phyloP scores from a whole-genome alignment of 2,888 invertebrate species.

The Harpagoxenus sublaevis region DNA sequence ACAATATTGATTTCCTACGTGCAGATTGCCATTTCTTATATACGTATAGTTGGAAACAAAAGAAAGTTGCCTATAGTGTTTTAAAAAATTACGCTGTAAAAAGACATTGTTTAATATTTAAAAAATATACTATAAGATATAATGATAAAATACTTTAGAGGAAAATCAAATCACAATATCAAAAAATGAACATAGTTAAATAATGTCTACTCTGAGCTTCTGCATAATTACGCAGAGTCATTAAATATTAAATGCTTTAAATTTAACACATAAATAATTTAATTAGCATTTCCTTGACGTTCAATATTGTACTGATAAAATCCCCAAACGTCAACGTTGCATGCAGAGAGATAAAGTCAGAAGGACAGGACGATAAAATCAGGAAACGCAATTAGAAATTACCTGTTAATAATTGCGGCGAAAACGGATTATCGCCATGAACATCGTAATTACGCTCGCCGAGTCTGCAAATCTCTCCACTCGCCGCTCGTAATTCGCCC shows the following conservation, averaged over 20 bases:
- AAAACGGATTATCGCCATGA: slow-evolving; percentile 48
- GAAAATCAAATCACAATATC: not conserved
- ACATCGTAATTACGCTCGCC: slow-evolving; percentile 45
- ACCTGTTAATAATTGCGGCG: slow-evolving; percentile 45
- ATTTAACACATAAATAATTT: not conserved
- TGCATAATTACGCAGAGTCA: not conserved
- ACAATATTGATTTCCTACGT: slow-evolving; percentile 36
- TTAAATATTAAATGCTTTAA: slow-evolving; percentile 1
- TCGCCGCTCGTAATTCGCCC: slow-evolving; percentile 36
- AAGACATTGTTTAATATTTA: not conserved
- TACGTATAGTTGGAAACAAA: not conserved
- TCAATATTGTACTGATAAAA: not conserved
- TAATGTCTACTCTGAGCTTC: not conserved
- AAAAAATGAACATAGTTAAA: not conserved
- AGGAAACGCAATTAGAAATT: slow-evolving; percentile 47
- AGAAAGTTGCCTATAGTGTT: not conserved
- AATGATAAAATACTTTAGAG: not conserved
- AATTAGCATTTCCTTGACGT: slow-evolving; percentile 24
- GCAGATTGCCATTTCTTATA: slow-evolving; percentile 17
- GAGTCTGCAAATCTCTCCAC: slow-evolving; percentile 32
- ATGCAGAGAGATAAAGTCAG: slow-evolving; percentile 12
- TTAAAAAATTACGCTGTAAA: not conserved
- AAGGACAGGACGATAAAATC: slow-evolving; percentile 23
- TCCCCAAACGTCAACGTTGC: slow-evolving; percentile 22
- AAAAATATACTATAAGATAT: not conserved